Evolutionary conservation across 2,888 invertebrate genomes (phyloP), one percentile per base, ranked within the genome.

Genomic region (Drosophila glabriapex): DNA sequence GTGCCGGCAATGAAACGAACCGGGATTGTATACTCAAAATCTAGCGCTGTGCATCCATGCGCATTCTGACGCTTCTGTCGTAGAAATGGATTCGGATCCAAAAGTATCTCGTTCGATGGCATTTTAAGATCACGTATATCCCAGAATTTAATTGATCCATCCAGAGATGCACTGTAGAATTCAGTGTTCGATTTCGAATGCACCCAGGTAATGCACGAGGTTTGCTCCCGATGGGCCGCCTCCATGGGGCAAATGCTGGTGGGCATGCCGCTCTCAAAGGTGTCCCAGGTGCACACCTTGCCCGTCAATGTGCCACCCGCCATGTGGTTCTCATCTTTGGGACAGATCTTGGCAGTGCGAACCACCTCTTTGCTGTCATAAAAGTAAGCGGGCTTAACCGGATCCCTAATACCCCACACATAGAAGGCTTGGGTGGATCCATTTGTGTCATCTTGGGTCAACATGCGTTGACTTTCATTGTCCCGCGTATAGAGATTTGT

Each of bases 121-220:
- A 94, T 93, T 3, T 94, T 93, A 67, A 96, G 93, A 84, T 96
- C 95, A 52, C 96, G 93, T 10, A 94, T 94, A 93, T 97, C 96
- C 96, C 97, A 97, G 95, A 90, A 93, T 53, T 90, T 90, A 12
- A 93, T 82, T 0, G 92, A 91, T 3, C 99, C 98, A 92, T 99
- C 99, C 35, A 97, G 96, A 0, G 98, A 97, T 0, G 97, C 95
- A 0, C 98, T 97, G 93, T 99, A 98, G 92, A 98, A 98, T 93
- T 99, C 99, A 0, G 97, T 96, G 37, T 98, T 98, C 2, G 97
- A 96, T 94, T 99, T 99, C 0, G 98, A 98, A 91, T 97, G 97
- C 35, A 98, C 97, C 97, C 99, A 99, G 9, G 97, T 94, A 1
- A 98, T 95, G 78, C 96, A 96, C 67, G 96, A 95, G 1, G 97